Evolutionary conservation across 2,888 invertebrate species (phyloP).

Genomic region (Drosophila mimica): DNA sequence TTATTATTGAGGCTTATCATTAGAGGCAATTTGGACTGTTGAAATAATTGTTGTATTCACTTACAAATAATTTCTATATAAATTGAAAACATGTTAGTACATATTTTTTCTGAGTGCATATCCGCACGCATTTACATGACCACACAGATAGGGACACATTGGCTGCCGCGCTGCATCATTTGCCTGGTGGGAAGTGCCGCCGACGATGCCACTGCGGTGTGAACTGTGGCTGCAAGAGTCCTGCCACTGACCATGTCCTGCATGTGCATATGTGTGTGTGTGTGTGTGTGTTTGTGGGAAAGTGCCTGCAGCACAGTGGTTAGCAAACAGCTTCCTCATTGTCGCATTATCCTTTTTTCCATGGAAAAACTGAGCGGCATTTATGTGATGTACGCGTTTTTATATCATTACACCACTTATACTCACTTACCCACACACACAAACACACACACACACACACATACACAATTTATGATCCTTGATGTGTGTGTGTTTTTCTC

Average conservation of each 20-base stretch:
- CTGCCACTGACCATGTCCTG: constrained; percentile 21
- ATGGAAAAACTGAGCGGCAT: constrained; percentile 50
- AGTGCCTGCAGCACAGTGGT: constrained; percentile 17
- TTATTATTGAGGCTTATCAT: neutral
- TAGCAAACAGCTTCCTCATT: constrained; percentile 52
- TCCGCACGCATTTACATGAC: constrained; percentile 19
- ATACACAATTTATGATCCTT: constrained; percentile 52
- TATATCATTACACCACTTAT: constrained; percentile 50
- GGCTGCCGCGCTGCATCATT: constrained; percentile 30
- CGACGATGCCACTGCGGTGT: constrained; percentile 33
- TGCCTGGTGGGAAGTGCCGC: constrained; percentile 35
- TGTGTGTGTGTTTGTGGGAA: constrained; percentile 34
- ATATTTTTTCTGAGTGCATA: constrained; percentile 7
- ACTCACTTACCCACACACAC: constrained; percentile 1
- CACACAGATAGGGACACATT: constrained; percentile 10
- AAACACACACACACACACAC: constrained; percentile 22
- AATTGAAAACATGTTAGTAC: neutral
- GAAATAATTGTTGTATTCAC: neutral
- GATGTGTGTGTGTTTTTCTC: constrained; percentile 53
- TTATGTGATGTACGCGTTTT: constrained; percentile 52
- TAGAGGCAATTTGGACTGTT: neutral
- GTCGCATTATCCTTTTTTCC: constrained; percentile 55
- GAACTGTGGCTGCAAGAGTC: constrained; percentile 48
- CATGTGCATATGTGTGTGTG: neutral
- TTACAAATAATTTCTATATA: neutral